These are phyloP conservation scores for Hypercompe scribonia DNA, from an alignment of 2,888 invertebrate genomes.

Conservation along the genomic window DNA sequence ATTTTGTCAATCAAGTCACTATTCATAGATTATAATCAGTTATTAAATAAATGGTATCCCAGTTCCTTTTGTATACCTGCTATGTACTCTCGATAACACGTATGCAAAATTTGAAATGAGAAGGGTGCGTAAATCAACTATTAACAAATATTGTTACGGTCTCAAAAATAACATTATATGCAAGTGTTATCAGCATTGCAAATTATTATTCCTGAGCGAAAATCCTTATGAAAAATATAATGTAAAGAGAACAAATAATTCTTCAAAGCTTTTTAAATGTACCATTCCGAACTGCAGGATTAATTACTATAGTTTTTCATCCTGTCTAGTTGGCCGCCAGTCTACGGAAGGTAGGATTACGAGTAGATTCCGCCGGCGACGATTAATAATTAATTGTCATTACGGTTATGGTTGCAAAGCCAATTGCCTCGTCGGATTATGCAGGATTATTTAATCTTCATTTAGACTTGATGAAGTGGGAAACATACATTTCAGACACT, in stretches of 20 bases:
- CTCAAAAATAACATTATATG: constrained; percentile 27
- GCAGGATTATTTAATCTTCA: constrained; percentile 41
- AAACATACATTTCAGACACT: constrained; percentile 20
- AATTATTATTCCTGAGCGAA: constrained; percentile 50
- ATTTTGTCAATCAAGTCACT: no score
- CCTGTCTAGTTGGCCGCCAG: constrained; percentile 54
- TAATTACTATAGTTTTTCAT: constrained; percentile 75
- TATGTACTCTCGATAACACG: neutral
- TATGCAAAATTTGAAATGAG: neutral
- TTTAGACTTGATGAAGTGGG: constrained; percentile 37
- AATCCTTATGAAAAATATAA: constrained; percentile 55
- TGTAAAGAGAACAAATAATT: constrained; percentile 53
- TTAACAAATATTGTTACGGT: constrained; percentile 2
- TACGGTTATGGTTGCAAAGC: constrained; percentile 64
- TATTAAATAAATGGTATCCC: neutral
- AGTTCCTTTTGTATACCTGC: neutral
- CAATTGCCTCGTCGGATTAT: constrained; percentile 59
- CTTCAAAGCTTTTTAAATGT: constrained; percentile 63
- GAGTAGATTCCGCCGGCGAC: constrained; percentile 62
- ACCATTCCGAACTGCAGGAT: constrained; percentile 65
- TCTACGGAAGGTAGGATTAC: constrained; percentile 60
- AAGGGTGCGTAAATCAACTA: neutral
- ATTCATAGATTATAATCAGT: no score
- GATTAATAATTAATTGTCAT: constrained; percentile 73
- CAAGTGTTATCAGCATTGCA: constrained; percentile 41